phyloP scores from a whole-genome alignment of 2,113 vertebrate species.

The Mormoops blainvillei region DNA sequence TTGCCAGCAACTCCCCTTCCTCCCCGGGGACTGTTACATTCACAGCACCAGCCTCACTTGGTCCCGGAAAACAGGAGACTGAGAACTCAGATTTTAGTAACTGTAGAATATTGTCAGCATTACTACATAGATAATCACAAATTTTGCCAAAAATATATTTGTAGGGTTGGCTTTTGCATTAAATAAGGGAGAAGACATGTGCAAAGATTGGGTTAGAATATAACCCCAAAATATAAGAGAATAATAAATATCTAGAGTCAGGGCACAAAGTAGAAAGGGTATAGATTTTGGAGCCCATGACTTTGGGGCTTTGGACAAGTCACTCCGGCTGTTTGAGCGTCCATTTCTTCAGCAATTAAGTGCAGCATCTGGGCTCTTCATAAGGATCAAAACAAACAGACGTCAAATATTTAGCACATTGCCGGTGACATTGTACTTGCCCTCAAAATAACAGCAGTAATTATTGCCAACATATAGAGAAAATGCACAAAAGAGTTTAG shows the following conservation, averaged over 20 bases:
- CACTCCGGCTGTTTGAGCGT: not conserved
- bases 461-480: not conserved
- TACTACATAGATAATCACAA: not conserved
- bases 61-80: constrained; percentile 10
- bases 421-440: not conserved
- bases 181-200: not conserved
- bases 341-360: not conserved
- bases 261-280: not conserved
- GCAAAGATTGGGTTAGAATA: not conserved
- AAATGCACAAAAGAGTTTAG: not conserved
- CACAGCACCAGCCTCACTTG: not conserved
- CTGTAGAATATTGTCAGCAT: not conserved
- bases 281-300: not conserved
- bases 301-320: not conserved
- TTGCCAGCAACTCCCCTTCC: not conserved
- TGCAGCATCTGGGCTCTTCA: not conserved
- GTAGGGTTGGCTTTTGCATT: not conserved
- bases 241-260: not conserved
- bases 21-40: not conserved
- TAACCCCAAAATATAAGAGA: not conserved
- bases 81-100: not conserved
- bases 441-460: not conserved
- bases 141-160: not conserved
- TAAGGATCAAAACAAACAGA: not conserved
- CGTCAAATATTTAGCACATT: not conserved